Conservation (phyloP, 2,113 vertebrate species). For the Tauraco erythrolophus region DNA sequence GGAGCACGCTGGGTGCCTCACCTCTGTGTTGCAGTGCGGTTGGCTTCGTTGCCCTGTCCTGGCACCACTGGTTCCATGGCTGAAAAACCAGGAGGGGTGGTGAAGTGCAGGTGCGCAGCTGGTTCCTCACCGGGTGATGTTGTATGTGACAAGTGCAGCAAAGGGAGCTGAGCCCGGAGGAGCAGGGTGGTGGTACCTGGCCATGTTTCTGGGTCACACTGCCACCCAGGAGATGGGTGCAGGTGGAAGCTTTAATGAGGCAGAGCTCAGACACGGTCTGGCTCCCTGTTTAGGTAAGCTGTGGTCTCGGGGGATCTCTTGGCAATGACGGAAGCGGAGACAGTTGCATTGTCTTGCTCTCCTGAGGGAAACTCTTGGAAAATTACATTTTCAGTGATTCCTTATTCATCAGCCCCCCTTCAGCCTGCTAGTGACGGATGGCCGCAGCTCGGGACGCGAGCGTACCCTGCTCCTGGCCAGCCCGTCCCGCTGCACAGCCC, state of each 20-base stretch:
- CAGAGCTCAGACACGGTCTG: not conserved
- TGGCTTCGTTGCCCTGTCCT: not conserved
- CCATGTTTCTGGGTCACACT: not conserved
- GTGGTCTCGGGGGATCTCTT: not conserved
- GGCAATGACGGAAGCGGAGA: not conserved
- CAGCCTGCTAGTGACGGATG: not conserved
- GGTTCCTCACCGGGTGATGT: not conserved
- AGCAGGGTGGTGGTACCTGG: not conserved
- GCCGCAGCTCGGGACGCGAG: not conserved
- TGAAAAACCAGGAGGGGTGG: not conserved
- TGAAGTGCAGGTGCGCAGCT: not conserved
- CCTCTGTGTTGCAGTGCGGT: not conserved
- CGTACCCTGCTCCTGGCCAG: accelerated
- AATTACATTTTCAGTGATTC: not conserved
- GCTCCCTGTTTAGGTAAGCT: not conserved
- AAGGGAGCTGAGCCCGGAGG: not conserved
- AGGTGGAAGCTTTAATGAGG: conserved; percentile 26
- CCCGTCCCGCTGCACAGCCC: accelerated
- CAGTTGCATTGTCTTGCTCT: not conserved
- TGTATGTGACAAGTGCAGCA: not conserved
- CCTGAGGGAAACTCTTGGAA: not conserved
- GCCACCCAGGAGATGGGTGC: not conserved
- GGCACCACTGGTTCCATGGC: not conserved
- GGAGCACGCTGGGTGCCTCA: not conserved
- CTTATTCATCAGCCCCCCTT: not conserved